Evolutionary conservation across 2,888 invertebrate species (phyloP), one percentile per base, ranked within the genome.

Genomic region (Drosophila diplacantha): DNA sequence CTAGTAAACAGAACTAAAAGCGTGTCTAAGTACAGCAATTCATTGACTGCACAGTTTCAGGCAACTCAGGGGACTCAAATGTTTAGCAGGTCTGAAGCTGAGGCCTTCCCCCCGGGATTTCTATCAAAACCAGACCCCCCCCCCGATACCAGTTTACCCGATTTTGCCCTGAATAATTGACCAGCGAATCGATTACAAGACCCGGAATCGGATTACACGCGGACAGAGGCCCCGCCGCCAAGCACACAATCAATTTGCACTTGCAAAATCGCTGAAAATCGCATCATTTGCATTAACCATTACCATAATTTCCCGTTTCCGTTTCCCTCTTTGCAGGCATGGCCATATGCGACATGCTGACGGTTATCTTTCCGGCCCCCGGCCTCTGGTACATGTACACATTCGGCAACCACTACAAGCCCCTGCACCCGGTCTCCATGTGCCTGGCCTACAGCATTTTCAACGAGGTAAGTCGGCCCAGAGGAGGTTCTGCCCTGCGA

Each of bases 261-360:
- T 51, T 41, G 20, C 20, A 37, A 22, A 31, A 35, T 43, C 52
- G 9, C 20, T 63, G 41, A 31, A 18, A 35, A 35, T 51, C 35
- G 9, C 20, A 41, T 43, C 41, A 52, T 64, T 64, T 63, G 41
- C 35, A 61, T 51, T 41, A 66, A 18, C 24, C 46, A 66, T 56
- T 57, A 57, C 18, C 64, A 61, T 60, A 43, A 61, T 46, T 65
- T 54, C 20, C 29, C 41, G 39, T 44, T 46, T 18, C 2, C 22
- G 9, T 24, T 3, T 7, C 22, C 34, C 11, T 20, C 8, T 18
- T 38, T 26, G 7, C 38, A 88, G 88, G 95, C n/a, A 98, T 98
- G 96, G 97, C 98, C 0, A 90, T 98, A 5, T 96, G 96, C 75
- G 98, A 98, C 89, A 94, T 97, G 93, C 93, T 97, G 87, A 98